Base-by-base conservation (phyloP, 2,888 invertebrate species). In the Drosophila bunnanda region DNA sequence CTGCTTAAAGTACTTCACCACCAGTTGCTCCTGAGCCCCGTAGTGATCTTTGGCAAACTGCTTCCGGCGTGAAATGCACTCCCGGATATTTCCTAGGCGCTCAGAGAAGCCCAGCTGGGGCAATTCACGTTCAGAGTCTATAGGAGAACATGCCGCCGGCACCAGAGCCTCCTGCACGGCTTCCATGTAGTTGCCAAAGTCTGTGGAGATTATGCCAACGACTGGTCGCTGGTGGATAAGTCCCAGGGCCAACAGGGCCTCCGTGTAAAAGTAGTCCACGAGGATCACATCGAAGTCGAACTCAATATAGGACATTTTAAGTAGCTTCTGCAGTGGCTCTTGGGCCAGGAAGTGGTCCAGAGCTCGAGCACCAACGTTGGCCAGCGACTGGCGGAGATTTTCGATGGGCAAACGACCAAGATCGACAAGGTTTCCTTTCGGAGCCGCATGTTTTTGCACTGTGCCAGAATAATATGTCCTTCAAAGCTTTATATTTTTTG, bases 81-180 rank as follows among this genome's bases (percentile, higher is more conserved):
- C 72, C 2, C 93, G 92, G 0, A 94, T 91, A 78, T 94, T 95
- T 22, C 93, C 89, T 8, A 94, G 66, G 75, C 95, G 90, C 56
- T 92, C 91, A 74, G 90, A 90, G 77, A 95, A 94, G 30, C 93
- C 93, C 79, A 93, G 91, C 87, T 61, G 53, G 0, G 60, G 10
- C 0, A 73, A 43, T 52, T 89, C 92, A 1, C 82, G 79, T 20
- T 92, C 83, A 59, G 92, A 92, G 56, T 92, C 86, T 41, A 93
- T 93, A 5, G 94, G 93, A 9, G 93, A 91, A 70, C 93, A 93
- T 1, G 94, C 93, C 25, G 91, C 90, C 4, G 93, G 93, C 38
- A 92, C 89, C 12, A 93, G 91, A 43, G 92, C 91, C 12, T 93
- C 94, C 70, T 93, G 91, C 9, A 92, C 88, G 9, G 90, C 88